Evolutionary conservation across 2,113 vertebrate genomes (phyloP), one percentile per base, ranked within the genome.

Genomic region (Spilogale gracilis): DNA sequence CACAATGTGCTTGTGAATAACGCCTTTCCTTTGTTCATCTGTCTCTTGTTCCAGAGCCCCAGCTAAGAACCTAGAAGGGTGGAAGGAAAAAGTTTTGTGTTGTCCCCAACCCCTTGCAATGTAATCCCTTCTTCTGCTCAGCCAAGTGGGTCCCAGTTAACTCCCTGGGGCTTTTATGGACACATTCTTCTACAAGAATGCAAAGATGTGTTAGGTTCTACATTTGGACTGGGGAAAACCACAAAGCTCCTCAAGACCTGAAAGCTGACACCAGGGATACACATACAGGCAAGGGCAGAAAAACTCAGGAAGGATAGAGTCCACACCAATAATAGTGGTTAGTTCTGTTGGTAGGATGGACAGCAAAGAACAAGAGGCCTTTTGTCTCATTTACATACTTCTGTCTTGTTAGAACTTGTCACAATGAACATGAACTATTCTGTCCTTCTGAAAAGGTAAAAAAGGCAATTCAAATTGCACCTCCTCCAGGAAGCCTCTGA

Each of bases 281-380:
- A 21, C 12, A 14, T 3, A 6, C 3, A 63, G 6, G 10, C 14
- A 43, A 52, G 25, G 5, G 48, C 0, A 48, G 4, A 85, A 89
- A 78, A 71, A 38, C 61, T 5, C 8, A 1, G 5, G 17, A 43
- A 58, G 38, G 43, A 32, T 2, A 23, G 54, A n/a, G 0, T 9
- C 48, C 21, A 13, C 81, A 16, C 11, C 3, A 10, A 1, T 18
- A 3, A 52, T 13, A 13, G 32, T 0, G 1, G 14, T 23, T n/a
- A 10, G 38, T 89, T 60, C 79, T 50, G 32, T 50, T 50, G 69
- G 27, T 23, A 17, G 73, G 16, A 13, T 18, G 5, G 89, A 84
- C 27, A 20, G 10, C 20, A 14, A 74, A 50, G 9, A 69, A 54
- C 18, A 16, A n/a, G 54, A 69, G 71, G 27, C 32, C 71, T 73